These are phyloP conservation scores for Ptilonorhynchus violaceus DNA, from an alignment of 2,113 vertebrate genomes.

Conservation along the genomic window DNA sequence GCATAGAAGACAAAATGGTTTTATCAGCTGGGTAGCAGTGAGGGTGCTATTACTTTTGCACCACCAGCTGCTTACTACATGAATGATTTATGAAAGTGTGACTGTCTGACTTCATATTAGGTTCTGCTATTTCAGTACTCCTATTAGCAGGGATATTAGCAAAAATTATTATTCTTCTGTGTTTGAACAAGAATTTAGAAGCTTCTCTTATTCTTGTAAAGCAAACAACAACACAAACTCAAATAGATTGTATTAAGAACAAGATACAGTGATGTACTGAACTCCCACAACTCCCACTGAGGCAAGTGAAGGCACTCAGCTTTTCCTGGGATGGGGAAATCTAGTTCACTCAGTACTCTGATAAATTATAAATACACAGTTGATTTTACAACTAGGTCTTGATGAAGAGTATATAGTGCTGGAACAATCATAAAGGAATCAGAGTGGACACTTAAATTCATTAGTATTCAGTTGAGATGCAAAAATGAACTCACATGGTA, in stretches of 20 bases:
- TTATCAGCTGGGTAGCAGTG: conserved; percentile 5
- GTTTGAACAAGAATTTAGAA: not conserved
- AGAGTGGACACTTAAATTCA: conserved; percentile 2
- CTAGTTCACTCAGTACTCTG: conserved; percentile 3
- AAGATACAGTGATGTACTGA: not conserved
- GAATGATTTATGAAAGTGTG: conserved; percentile 49
- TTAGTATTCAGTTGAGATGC: not conserved
- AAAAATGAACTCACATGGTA: not conserved
- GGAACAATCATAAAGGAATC: not conserved
- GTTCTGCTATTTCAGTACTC: conserved; percentile 1
- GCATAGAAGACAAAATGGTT: not conserved
- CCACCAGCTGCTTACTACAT: conserved; percentile 36
- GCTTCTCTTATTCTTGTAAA: not conserved
- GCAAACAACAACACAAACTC: not conserved
- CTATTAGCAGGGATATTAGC: not conserved
- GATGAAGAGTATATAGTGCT: not conserved
- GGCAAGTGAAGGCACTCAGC: not conserved
- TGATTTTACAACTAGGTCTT: conserved; percentile 3
- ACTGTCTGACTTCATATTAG: conserved; percentile 25
- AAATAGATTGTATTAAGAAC: not conserved
- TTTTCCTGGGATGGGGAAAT: conserved; percentile 2
- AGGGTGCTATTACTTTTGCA: conserved; percentile 40
- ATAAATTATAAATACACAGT: conserved; percentile 54
- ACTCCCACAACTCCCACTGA: conserved; percentile 17
- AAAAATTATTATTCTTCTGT: not conserved